These are phyloP conservation scores for Phoeniculus purpureus DNA, from an alignment of 2,797 vertebrate genomes.

Conservation along the genomic window DNA sequence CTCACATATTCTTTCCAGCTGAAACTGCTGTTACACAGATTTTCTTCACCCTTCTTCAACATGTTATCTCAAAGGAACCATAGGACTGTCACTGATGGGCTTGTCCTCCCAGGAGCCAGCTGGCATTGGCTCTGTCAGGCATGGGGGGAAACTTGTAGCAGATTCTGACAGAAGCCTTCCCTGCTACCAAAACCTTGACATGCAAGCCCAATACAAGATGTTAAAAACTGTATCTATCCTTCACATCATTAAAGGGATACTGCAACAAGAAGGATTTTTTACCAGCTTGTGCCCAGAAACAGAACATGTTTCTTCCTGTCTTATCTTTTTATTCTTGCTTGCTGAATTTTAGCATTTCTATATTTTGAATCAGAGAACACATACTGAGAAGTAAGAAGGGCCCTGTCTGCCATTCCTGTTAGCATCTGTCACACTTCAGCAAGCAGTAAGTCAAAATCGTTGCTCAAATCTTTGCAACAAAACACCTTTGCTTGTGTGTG, in stretches of 20 bases:
- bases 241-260: background rate
- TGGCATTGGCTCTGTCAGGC: background rate
- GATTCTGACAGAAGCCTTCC: background rate
- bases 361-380: background rate
- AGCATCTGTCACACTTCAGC: background rate
- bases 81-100: background rate
- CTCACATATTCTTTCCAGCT: background rate
- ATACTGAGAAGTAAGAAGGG: background rate
- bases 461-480: background rate
- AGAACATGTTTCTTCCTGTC: background rate
- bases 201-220: background rate
- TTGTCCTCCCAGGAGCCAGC: background rate
- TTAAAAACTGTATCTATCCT: background rate
- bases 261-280: background rate
- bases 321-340: background rate
- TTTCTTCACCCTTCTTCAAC: background rate
- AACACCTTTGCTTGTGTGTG: rapidly evolving
- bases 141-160: background rate
- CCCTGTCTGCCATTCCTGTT: background rate
- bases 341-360: background rate
- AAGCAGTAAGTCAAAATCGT: background rate
- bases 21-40: too few relatives aligned
- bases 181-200: background rate
- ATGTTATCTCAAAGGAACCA: background rate
- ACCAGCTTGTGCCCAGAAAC: background rate